Conservation (phyloP, 1,140 invertebrate species). For the Leptinotarsa defecta region DNA sequence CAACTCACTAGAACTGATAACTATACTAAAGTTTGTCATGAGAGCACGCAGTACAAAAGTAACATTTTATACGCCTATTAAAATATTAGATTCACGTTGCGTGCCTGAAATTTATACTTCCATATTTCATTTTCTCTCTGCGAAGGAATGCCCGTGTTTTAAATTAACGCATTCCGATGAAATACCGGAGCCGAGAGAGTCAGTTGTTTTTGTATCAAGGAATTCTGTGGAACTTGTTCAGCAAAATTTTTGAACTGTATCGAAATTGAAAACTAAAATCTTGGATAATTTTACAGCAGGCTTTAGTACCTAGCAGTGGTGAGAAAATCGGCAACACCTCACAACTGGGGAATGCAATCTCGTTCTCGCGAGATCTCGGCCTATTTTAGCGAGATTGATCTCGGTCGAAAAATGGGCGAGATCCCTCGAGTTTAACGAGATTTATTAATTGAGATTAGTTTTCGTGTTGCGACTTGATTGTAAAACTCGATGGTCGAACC, state of each 20-base stretch:
- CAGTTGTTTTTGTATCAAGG: neutral
- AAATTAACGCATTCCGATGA: neutral
- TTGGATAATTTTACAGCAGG: neutral
- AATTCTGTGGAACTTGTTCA: neutral
- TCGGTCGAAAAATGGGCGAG: no score
- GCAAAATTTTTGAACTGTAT: neutral
- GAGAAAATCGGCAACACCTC: no score
- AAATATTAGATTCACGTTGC: neutral
- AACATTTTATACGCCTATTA: neutral
- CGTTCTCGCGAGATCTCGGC: no score
- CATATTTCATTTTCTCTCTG: neutral
- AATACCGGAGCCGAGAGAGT: neutral
- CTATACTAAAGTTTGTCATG: neutral
- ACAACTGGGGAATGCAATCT: no score
- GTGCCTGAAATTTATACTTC: slow-evolving; percentile 5
- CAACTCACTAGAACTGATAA: neutral
- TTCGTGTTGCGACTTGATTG: no score
- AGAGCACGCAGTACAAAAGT: slow-evolving; percentile 5
- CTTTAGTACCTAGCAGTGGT: no score
- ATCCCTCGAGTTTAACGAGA: no score
- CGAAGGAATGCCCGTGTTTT: slow-evolving; percentile 1
- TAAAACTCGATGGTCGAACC: no score
- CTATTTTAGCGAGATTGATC: no score
- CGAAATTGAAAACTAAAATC: neutral
- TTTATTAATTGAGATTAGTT: no score